Percentiles rank a stretch among this genome's conserved stretches.
phyloP scores from a whole-genome alignment of 1,140 invertebrate genomes.

The Hypothenemus hampei region DNA sequence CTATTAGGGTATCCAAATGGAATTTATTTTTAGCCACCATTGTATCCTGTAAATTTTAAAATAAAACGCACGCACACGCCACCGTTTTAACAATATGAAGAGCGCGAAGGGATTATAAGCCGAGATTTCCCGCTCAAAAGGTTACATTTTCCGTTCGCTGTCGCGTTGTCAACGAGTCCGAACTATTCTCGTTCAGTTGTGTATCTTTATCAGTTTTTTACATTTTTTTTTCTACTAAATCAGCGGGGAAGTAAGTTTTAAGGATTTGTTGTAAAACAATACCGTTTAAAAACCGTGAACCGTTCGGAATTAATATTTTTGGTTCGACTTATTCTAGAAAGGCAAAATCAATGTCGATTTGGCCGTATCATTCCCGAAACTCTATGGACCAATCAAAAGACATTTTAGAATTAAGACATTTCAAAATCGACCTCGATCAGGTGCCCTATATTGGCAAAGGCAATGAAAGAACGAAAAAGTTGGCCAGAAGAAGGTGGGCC shows the following conservation, averaged over 20 bases:
- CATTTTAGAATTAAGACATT: constrained; percentile 35
- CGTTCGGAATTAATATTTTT: constrained; percentile 13
- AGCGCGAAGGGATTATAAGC: constrained; percentile 8
- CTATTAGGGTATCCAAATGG: constrained; percentile 11
- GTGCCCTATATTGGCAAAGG: constrained; percentile 31
- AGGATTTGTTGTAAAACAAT: too few species aligned
- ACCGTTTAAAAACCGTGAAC: too few species aligned
- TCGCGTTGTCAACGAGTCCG: not conserved
- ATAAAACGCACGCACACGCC: constrained; percentile 16
- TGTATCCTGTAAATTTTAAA: constrained; percentile 17
- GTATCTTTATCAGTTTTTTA: too few species aligned
- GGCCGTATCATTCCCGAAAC: constrained; percentile 20
- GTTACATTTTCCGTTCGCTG: constrained; percentile 11
- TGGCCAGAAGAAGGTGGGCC: constrained; percentile 62
- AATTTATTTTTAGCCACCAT: constrained; percentile 18
- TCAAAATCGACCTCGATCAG: constrained; percentile 38
- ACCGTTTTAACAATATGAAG: constrained; percentile 14
- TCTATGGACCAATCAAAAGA: constrained; percentile 42
- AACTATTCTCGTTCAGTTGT: not conserved
- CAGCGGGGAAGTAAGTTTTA: too few species aligned
- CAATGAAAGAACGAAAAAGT: constrained; percentile 43
- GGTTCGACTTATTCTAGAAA: constrained; percentile 18
- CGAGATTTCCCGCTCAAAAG: constrained; percentile 18
- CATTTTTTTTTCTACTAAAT: too few species aligned
- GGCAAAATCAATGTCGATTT: too few species aligned